Evolutionary conservation across 2,797 vertebrate genomes (phyloP), one percentile per base, ranked within the genome.

Genomic region (Echiichthys vipera): DNA sequence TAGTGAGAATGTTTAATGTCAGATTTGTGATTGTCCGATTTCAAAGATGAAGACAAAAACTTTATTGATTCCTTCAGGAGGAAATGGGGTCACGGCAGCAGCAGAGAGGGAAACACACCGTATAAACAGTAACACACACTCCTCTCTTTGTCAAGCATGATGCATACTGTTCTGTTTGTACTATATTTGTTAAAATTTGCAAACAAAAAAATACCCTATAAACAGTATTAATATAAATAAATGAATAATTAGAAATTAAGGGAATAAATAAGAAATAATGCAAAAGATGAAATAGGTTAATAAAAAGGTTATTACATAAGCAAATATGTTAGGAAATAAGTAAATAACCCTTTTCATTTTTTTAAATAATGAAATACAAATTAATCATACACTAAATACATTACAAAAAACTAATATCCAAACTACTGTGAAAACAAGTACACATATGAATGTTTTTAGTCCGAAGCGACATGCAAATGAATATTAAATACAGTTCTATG

Each of bases 21-120:
- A 6, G 20, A 12, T 42, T 17, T 40, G 4, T 50, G 22, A 24
- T 13, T 15, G 22, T 29, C 1, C 0, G 7, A 13, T 13, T 36
- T 15, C n/a, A 34, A 13, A 24, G 10, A 55, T 29, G 10, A 36
- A 37, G 3, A 66, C 27, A 18, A 24, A 50, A 30, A 47, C n/a
- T 18, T 15, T 20, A 49, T 70, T 54, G 59, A 69, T 36, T 42
- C 3, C n/a, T n/a, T 11, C 18, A 64, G 17, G 14, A 63, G 61
- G 59, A 50, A 55, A 66, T 11, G 0, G 70, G 61, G 32, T 59
- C 69, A 64, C 1, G 5, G 55, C 13, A 29, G n/a, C 45, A 67
- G 46, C 2, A 0, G 3, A 51, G 45, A 25, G 25, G 1, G 7
- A 11, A 12, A 37, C 7, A 30, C n/a, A n/a, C n/a, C n/a, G n/a